Percentiles rank a stretch among this genome's conserved stretches.
These are phyloP conservation scores for Eulemur albifrons DNA, from an alignment of 2,797 vertebrate genomes.

Conservation along the genomic window DNA sequence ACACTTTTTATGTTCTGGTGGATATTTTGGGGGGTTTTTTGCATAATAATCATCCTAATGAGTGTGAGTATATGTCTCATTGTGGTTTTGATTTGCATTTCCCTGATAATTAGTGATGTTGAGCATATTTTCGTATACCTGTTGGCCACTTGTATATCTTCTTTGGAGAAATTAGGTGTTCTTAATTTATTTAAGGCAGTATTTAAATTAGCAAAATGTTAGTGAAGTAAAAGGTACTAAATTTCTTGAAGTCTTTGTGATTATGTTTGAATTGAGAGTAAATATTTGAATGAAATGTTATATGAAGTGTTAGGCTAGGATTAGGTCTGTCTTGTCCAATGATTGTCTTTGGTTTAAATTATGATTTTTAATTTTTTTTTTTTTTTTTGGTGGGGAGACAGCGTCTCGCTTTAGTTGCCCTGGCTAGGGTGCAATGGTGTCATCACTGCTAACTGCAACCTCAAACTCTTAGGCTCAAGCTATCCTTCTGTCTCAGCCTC, in stretches of 20 bases:
- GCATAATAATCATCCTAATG: not conserved
- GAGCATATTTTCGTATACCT: not conserved
- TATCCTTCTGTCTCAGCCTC: too few species aligned
- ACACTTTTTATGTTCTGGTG: not conserved
- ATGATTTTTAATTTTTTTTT: not conserved
- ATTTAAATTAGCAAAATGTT: conserved; percentile 3
- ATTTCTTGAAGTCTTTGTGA: not conserved
- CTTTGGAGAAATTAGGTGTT: conserved; percentile 11
- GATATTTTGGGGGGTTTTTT: not conserved
- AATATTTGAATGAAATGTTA: not conserved
- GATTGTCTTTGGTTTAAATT: not conserved
- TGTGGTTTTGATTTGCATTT: conserved; percentile 8
- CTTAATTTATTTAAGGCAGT: not conserved
- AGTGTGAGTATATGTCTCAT: not conserved
- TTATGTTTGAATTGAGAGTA: not conserved
- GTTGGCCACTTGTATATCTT: not conserved
- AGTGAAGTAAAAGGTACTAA: not conserved
- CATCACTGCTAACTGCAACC: not conserved
- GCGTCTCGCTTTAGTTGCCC: not conserved
- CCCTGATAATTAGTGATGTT: not conserved
- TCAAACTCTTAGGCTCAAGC: not conserved
- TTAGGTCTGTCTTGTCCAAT: not conserved
- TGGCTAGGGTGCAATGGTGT: not conserved
- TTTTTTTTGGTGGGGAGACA: not conserved
- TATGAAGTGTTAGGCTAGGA: not conserved